A percentile compares a stretch with the other conserved stretches of the same genome.
Conservation (phyloP, 2,113 vertebrate genomes). For the Tragelaphus imberbis region DNA sequence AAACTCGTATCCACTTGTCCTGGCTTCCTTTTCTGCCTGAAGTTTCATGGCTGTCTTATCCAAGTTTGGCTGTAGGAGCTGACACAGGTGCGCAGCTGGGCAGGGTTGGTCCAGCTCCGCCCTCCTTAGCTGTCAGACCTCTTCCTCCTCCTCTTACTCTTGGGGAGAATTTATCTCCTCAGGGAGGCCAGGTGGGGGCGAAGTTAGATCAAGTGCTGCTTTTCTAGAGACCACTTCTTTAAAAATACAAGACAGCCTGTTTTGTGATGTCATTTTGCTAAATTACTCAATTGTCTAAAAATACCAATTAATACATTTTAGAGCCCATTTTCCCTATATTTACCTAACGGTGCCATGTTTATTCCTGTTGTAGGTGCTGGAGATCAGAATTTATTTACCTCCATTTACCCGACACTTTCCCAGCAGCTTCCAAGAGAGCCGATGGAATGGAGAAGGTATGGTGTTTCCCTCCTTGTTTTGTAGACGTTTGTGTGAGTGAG, state of each 20-base stretch:
- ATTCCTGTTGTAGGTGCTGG: conserved; percentile 87
- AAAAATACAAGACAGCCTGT: background rate
- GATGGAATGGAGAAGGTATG: conserved; percentile 97
- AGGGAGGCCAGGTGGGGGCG: accelerated
- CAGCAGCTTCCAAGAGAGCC: conserved; percentile 96
- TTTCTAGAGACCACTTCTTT: background rate
- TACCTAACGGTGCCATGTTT: conserved; percentile 6
- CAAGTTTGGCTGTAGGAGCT: background rate
- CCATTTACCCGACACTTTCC: conserved; percentile 90
- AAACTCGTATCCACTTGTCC: background rate
- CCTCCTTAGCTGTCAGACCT: background rate
- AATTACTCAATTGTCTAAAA: background rate
- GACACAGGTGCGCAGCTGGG: accelerated
- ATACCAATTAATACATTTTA: background rate
- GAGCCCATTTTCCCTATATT: background rate
- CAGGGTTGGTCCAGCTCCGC: accelerated
- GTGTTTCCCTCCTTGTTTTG: background rate
- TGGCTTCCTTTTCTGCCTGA: background rate
- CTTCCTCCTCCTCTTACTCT: accelerated
- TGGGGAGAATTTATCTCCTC: background rate
- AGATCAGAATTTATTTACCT: conserved; percentile 93
- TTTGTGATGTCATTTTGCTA: background rate
- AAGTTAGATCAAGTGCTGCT: background rate
- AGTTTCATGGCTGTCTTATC: background rate
- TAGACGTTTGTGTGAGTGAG: background rate